Conservation (phyloP, 1,140 invertebrate genomes). For the Nixonia krombeini region DNA sequence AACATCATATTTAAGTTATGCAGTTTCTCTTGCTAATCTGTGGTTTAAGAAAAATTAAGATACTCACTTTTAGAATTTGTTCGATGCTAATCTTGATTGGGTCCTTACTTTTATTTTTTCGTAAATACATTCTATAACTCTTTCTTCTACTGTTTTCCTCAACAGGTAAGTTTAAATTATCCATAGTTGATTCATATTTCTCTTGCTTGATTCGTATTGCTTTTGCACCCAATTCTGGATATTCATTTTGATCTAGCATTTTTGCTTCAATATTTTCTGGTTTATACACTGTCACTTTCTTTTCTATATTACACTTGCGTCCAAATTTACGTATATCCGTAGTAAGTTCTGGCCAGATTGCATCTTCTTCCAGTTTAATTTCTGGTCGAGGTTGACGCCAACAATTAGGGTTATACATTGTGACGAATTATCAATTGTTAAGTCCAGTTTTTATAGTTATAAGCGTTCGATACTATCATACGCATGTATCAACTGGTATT, state of each 20-base stretch:
- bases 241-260: constrained; percentile 13
- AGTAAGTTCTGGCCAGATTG: constrained; percentile 18
- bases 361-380: constrained; percentile 11
- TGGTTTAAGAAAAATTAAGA: constrained; percentile 1
- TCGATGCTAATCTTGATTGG: constrained; percentile 19
- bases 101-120: constrained; percentile 15
- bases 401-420: neutral
- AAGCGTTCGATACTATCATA: too few relatives aligned
- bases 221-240: constrained; percentile 15
- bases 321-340: neutral
- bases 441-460: too few relatives aligned
- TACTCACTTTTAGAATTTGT: constrained; percentile 15
- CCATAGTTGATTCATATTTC: neutral
- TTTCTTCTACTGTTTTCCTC: constrained; percentile 9
- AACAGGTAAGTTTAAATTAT: too few relatives aligned
- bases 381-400: constrained; percentile 5
- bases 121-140: constrained; percentile 11
- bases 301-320: neutral
- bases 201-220: neutral
- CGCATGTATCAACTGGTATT: too few relatives aligned
- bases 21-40: too few relatives aligned
- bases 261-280: neutral
- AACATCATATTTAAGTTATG: neutral
- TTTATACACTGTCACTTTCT: neutral
- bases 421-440: neutral